These are phyloP conservation scores for Hippoglossus stenolepis DNA, from an alignment of 2,113 vertebrate species.

Conservation along the genomic window DNA sequence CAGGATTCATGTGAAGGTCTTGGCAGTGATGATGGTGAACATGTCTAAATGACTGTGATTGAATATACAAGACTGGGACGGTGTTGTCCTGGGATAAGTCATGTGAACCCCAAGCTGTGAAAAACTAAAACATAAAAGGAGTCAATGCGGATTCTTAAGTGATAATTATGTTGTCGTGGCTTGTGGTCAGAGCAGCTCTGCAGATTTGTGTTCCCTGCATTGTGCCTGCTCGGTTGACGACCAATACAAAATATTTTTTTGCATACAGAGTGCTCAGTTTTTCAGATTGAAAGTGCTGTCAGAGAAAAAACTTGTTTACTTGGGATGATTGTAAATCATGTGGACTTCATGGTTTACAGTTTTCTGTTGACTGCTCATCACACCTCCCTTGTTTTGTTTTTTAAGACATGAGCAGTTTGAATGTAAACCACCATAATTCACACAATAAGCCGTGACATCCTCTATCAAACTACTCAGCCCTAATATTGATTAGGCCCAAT, in stretches of 20 bases:
- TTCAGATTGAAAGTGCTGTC: slow-evolving; percentile 22
- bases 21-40: slow-evolving; percentile 29
- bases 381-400: slow-evolving; percentile 8
- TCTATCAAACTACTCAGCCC: slow-evolving; percentile 21
- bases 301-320: not conserved
- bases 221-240: slow-evolving; percentile 26
- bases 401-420: slow-evolving; percentile 70
- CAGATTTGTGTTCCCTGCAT: slow-evolving; percentile 2
- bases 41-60: slow-evolving; percentile 37
- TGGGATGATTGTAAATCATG: slow-evolving; percentile 40
- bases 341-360: slow-evolving; percentile 37
- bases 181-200: slow-evolving; percentile 28
- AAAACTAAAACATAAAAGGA: slow-evolving; percentile 24
- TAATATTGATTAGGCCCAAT: slow-evolving; percentile 25
- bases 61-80: slow-evolving; percentile 14
- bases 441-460: slow-evolving; percentile 11
- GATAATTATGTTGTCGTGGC: slow-evolving; percentile 16
- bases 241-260: slow-evolving; percentile 9
- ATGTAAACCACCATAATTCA: slow-evolving; percentile 72
- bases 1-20: slow-evolving; percentile 24
- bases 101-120: slow-evolving; percentile 23
- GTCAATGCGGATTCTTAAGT: slow-evolving; percentile 5
- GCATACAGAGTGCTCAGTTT: slow-evolving; percentile 2
- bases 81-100: slow-evolving; percentile 9
- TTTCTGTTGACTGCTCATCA: slow-evolving; percentile 64